Evolutionary conservation across 2,113 vertebrate species (phyloP), one percentile per base, ranked within the genome.

Genomic region (Melanostigma gelatinosum): DNA sequence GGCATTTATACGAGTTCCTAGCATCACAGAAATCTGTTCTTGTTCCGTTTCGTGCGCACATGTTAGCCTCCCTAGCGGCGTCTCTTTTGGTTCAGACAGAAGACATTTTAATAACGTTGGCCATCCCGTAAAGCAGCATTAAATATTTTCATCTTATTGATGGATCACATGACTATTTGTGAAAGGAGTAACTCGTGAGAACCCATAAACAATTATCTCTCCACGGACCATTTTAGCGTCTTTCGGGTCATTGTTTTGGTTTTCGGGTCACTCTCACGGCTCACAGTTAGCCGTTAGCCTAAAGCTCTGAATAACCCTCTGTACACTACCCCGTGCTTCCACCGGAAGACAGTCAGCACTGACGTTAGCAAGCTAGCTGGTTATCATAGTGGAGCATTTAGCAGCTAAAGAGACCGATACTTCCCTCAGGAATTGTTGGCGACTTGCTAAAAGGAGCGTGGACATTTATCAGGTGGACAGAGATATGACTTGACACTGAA

Each of bases 121-220:
- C 38, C 44, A 10, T 63, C 24, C 2, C 16, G 22, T 58, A 52
- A 75, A 75, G 42, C 46, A 20, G 57, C 38, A 46, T 7, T 55
- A 15, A 65, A 52, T 67, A 58, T 40, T 48, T 64, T 72, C 48
- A n/a, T 50, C 71, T 71, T 27, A 64, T 27, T 27, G 48, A 24
- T 8, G 24, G 9, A 46, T 57, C 11, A 32, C 27, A 40, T 70
- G 58, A 44, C 48, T 38, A 44, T 34, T 38, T 60, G 54, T 55
- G 22, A 4, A 54, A 54, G 52, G 20, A 55, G 52, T 32, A 2
- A 60, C 27, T 16, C 8, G 57, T 60, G 57, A 60, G 11, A 57
- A 57, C 54, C 3, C n/a, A 24, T 27, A 6, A 57, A 57, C 55
- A 58, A 29, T 1, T 4, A 4, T 38, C 36, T 38, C 46, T 48